Evolutionary conservation across 2,797 vertebrate genomes (phyloP).

Genomic region (Lindbergichthys nudifrons): DNA sequence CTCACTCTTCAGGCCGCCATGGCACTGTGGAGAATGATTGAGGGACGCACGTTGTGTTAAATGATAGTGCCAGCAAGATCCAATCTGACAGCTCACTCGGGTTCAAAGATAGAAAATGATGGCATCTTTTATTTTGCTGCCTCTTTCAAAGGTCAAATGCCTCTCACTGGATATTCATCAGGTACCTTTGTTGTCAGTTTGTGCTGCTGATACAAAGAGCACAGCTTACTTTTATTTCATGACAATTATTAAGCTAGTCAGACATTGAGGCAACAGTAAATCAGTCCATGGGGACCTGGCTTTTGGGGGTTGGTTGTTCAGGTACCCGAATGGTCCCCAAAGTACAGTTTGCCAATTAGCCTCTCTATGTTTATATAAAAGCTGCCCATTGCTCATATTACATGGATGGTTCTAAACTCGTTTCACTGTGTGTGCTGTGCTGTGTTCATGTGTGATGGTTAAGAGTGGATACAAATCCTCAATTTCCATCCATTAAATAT

Average conservation of each 20-base stretch:
- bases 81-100: constrained; percentile 57
- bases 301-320: no score
- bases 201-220: neutral
- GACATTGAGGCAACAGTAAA: constrained; percentile 3
- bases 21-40: constrained; percentile 57
- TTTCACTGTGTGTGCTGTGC: no score
- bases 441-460: no score
- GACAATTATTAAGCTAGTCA: constrained; percentile 31
- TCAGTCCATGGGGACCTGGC: no score
- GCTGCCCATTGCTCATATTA: no score
- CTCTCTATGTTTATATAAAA: no score
- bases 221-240: constrained; percentile 28
- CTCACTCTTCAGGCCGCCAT: constrained; percentile 42
- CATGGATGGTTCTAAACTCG: no score
- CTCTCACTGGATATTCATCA: constrained; percentile 21
- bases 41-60: constrained; percentile 57
- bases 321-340: no score
- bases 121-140: constrained; percentile 28
- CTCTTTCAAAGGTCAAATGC: constrained; percentile 16
- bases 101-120: constrained; percentile 35
- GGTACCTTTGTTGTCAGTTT: constrained; percentile 12
- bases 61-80: constrained; percentile 52
- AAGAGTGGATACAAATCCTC: no score
- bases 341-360: no score
- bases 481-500: neutral